phyloP scores from a whole-genome alignment of 2,888 invertebrate genomes.

The Sturmia bella region DNA sequence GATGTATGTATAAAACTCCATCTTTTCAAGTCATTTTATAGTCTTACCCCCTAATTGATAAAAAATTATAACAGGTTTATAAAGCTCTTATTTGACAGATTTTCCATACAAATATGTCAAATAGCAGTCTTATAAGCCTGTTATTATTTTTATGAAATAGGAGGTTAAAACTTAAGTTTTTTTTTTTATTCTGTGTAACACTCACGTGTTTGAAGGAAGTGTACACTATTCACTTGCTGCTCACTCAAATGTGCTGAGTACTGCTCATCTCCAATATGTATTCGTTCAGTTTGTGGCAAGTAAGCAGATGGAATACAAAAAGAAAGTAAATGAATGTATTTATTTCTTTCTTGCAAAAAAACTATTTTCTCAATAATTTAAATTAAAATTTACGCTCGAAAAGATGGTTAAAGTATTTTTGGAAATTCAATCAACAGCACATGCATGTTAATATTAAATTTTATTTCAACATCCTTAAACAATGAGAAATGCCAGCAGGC shows the following conservation, averaged over 20 bases:
- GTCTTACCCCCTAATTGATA: too few species aligned
- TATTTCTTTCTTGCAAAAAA: background rate
- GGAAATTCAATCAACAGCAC: background rate
- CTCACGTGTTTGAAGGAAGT: too few species aligned
- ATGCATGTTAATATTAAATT: constrained; percentile 19
- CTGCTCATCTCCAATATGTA: background rate
- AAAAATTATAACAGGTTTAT: too few species aligned
- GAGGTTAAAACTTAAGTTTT: too few species aligned
- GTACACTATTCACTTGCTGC: background rate
- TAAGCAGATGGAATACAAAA: background rate
- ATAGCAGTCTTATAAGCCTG: too few species aligned
- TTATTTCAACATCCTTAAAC: constrained; percentile 3
- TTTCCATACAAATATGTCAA: too few species aligned
- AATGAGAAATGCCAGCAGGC: background rate
- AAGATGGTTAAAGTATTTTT: constrained; percentile 15
- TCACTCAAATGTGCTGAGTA: background rate
- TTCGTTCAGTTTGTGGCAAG: background rate
- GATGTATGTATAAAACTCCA: too few species aligned
- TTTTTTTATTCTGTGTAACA: too few species aligned
- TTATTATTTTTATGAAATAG: too few species aligned
- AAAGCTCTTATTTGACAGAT: too few species aligned
- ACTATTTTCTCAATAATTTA: constrained; percentile 39
- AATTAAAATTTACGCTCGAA: constrained; percentile 46
- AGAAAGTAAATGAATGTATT: background rate
- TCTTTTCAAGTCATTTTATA: too few species aligned